Evolutionary conservation across 2,888 invertebrate species (phyloP), one percentile per base, ranked within the genome.

Genomic region (Cyclophora punctaria): DNA sequence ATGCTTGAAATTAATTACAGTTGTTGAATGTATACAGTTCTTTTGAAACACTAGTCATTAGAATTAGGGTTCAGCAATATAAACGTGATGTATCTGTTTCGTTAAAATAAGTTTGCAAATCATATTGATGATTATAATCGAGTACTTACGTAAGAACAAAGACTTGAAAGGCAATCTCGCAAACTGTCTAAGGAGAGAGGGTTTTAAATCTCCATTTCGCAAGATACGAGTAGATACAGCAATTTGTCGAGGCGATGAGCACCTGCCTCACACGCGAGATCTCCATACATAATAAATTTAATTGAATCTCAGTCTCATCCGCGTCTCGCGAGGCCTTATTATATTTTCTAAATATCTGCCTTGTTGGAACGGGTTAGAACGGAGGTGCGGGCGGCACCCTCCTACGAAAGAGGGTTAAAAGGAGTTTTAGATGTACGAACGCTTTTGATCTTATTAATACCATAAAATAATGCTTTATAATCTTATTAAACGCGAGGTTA

Each of bases 361-460:
- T 72, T 76, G 74, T 74, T 67, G 69, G 78, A 80, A 79, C 75
- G 82, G 78, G 83, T 80, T 82, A 80, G 63, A 64, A 65, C 57
- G 63, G 77, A 37, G 37, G 37, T 5, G 37, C 37, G 37, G 37
- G 37, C 37, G 37, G 73, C 77, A 77, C 86, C 85, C 88, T 82
- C 69, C 63, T 69, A 62, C 75, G 78, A 83, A 86, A 86, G 86
- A 86, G 89, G 89, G 89, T 86, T 89, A 88, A 87, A 86, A 87
- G 89, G 89, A 89, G 87, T 88, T 89, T 86, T 81, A 84, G 89
- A 88, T 84, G 89, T 89, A 88, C 80, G 89, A 90, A 90, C 91
- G 91, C 91, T 91, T 92, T 92, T 92, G 92, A 92, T 92, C 92
- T 92, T 90, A 92, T 92, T 92, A 92, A 92, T 92, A 89, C 91